These are phyloP conservation scores for Tyto alba DNA, from an alignment of 2,113 vertebrate genomes.

Conservation along the genomic window DNA sequence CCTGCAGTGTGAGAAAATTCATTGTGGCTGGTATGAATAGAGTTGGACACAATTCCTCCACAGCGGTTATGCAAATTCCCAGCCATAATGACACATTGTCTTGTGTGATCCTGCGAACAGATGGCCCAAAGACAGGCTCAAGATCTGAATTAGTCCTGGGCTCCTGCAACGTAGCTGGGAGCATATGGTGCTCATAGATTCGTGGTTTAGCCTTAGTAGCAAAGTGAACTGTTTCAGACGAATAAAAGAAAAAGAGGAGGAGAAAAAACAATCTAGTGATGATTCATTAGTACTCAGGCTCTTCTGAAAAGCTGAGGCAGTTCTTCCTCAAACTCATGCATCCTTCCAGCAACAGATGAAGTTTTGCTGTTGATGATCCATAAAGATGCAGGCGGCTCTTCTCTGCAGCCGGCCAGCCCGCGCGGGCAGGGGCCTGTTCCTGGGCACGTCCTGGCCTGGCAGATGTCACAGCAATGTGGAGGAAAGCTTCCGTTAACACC, in stretches of 20 bases:
- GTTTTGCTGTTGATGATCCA: background rate
- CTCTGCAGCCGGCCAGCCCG: background rate
- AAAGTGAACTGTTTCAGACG: background rate
- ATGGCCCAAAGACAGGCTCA: conserved; percentile 2
- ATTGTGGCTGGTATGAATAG: background rate
- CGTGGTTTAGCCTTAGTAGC: background rate
- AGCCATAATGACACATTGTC: background rate
- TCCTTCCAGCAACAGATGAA: background rate
- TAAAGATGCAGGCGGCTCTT: background rate
- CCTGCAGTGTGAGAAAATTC: background rate
- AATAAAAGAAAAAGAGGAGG: background rate
- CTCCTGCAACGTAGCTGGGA: background rate
- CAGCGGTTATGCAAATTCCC: background rate
- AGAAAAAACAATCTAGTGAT: background rate
- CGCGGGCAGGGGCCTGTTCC: background rate
- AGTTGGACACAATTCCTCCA: background rate
- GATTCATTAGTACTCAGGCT: background rate
- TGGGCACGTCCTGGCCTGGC: background rate
- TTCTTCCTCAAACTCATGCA: background rate
- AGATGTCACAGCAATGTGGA: background rate
- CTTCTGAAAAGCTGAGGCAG: background rate
- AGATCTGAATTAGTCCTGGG: background rate
- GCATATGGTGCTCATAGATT: conserved; percentile 28
- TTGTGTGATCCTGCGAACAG: background rate
- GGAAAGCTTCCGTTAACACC: background rate